Conservation (phyloP, 2,888 invertebrate species). For the Siphlonurus alternatus region DNA sequence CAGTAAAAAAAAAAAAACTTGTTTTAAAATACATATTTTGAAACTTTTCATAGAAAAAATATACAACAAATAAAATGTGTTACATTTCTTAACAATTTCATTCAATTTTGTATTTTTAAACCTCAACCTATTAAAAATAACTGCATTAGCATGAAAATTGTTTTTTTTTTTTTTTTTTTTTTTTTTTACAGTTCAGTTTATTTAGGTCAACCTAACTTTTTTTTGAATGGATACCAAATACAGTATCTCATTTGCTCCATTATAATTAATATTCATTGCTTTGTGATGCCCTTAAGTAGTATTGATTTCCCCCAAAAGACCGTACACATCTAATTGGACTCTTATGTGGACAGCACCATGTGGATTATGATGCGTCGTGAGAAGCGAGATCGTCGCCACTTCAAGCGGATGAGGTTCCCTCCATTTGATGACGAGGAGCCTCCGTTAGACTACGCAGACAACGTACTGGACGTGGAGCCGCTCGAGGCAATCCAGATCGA, state of each 20-base stretch:
- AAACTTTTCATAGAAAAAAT: neutral
- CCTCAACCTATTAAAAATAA: too few relatives aligned
- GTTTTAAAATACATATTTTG: too few relatives aligned
- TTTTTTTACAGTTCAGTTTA: too few relatives aligned
- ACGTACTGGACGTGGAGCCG: constrained; percentile 96
- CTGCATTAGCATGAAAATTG: neutral
- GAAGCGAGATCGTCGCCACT: constrained; percentile 95
- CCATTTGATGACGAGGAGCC: constrained; percentile 99
- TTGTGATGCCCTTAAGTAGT: too few relatives aligned
- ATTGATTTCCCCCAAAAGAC: too few relatives aligned
- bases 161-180: neutral
- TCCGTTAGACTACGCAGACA: constrained; percentile 97
- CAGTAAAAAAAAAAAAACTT: too few relatives aligned
- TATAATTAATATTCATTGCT: too few relatives aligned
- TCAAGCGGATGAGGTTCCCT: constrained; percentile 98
- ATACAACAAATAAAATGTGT: too few relatives aligned
- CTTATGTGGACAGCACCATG: constrained; percentile 58
- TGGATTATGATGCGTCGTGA: constrained; percentile 99
- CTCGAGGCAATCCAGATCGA: constrained; percentile 98
- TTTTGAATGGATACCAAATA: too few relatives aligned
- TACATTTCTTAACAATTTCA: neutral
- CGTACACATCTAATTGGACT: neutral
- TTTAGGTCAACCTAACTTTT: too few relatives aligned
- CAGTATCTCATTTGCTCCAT: too few relatives aligned
- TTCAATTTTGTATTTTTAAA: constrained; percentile 5